Evolutionary conservation across 2,797 vertebrate species (phyloP).

Genomic region (Neostethus bicornis): DNA sequence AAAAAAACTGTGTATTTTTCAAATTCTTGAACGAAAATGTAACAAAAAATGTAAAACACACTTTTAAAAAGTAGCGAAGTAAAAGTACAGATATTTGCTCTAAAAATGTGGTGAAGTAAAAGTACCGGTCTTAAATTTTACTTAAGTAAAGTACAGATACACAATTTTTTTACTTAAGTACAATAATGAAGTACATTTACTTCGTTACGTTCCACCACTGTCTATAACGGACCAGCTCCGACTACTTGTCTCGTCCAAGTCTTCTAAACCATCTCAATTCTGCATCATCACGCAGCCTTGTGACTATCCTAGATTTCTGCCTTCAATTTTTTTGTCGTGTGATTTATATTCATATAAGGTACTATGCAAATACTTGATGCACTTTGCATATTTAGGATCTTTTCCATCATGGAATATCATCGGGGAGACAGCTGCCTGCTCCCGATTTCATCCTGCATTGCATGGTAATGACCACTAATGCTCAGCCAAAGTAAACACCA

Average conservation of each 20-base stretch:
- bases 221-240: constrained; percentile 44
- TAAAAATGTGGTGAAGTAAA: no score
- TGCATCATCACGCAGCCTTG: constrained; percentile 39
- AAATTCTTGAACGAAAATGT: no score
- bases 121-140: no score
- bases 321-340: constrained; percentile 19
- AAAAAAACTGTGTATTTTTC: no score
- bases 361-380: constrained; percentile 6
- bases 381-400: constrained; percentile 2
- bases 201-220: no score
- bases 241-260: constrained; percentile 35
- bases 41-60: no score
- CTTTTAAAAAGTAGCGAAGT: no score
- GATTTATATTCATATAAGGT: constrained; percentile 14
- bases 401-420: constrained; percentile 1
- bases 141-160: no score
- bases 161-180: no score
- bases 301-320: constrained; percentile 18
- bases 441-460: constrained; percentile 7
- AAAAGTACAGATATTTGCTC: no score
- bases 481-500: constrained; percentile 15
- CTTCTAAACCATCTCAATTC: constrained; percentile 32
- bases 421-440: constrained; percentile 6
- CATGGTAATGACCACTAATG: constrained; percentile 9
- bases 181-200: no score